These are phyloP conservation scores for Drosophila mulleri DNA, from an alignment of 2,888 invertebrate species.

Conservation along the genomic window DNA sequence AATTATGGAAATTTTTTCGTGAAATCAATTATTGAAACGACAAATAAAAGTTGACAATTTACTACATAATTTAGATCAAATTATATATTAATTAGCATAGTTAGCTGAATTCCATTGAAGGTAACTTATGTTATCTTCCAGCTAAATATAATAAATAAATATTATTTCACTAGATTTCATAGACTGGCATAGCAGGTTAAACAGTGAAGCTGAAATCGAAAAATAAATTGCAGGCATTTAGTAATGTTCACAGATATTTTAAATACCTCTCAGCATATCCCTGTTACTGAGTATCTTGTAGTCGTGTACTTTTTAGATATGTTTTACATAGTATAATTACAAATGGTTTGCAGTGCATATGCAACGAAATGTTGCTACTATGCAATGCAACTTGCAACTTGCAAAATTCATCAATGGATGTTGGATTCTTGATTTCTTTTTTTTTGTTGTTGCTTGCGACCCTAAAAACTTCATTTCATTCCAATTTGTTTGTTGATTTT, in stretches of 20 bases:
- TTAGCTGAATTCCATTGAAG: background rate
- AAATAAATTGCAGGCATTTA: no score
- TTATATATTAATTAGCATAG: background rate
- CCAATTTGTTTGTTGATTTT: conserved; percentile 23
- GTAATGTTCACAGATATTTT: no score
- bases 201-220: no score
- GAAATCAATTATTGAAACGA: background rate
- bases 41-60: background rate
- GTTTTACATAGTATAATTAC: background rate
- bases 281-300: background rate
- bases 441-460: background rate
- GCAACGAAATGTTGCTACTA: background rate
- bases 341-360: background rate
- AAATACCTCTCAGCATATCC: no score
- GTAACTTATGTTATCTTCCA: background rate
- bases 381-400: conserved; percentile 3
- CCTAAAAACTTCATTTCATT: conserved; percentile 22
- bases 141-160: no score
- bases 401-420: background rate
- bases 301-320: background rate
- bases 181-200: no score
- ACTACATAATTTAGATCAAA: background rate
- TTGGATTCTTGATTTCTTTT: background rate
- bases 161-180: no score
- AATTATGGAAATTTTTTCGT: background rate